Conservation (phyloP, 2,888 invertebrate genomes). For the Cephus runcator region DNA sequence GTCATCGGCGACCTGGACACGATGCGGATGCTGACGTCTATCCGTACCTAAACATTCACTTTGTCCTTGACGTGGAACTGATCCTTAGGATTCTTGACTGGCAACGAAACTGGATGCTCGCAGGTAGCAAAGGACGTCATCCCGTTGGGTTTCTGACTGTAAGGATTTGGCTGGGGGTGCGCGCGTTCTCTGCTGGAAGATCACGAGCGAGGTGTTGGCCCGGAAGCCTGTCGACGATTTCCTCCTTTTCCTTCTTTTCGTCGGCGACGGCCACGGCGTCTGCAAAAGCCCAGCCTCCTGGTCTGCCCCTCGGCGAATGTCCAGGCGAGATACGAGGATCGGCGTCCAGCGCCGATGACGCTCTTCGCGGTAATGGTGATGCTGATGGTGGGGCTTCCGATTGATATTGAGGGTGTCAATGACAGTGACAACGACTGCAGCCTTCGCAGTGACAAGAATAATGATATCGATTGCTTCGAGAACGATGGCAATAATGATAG, state of each 20-base stretch:
- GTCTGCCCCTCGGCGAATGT: not conserved
- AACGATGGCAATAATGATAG: not conserved
- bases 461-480: no score
- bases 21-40: not conserved
- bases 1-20: not conserved
- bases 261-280: not conserved
- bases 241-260: not conserved
- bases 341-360: not conserved
- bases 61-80: not conserved
- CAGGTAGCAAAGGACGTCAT: not conserved
- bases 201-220: not conserved
- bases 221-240: not conserved
- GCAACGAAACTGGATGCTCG: not conserved
- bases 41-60: not conserved
- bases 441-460: not conserved
- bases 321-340: not conserved
- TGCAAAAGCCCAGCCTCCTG: not conserved
- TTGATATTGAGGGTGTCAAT: not conserved
- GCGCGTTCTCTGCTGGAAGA: not conserved
- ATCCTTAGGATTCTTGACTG: not conserved
- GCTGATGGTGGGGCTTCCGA: not conserved
- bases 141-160: not conserved
- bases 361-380: not conserved
- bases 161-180: not conserved
- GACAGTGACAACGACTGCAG: not conserved